Evolutionary conservation across 2,797 vertebrate genomes (phyloP).

Genomic region (Galago senegalensis): DNA sequence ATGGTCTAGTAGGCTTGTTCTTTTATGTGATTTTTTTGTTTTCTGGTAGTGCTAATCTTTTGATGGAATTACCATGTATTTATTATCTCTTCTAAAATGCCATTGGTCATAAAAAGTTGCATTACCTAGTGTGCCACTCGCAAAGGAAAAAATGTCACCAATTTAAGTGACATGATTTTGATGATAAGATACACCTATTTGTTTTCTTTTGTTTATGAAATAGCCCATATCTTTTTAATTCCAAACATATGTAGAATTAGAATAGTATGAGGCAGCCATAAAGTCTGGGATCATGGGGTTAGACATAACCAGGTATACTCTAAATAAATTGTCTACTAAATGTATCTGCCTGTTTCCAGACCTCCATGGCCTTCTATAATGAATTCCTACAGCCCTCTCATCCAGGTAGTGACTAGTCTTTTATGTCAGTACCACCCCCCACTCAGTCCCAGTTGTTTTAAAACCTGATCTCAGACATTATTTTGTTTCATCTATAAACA

Average conservation of each 20-base stretch:
- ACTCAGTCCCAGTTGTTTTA: neutral
- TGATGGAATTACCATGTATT: neutral
- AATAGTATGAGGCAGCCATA: neutral
- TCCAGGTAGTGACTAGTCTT: neutral
- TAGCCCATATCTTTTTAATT: neutral
- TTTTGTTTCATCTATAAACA: neutral
- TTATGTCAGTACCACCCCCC: neutral
- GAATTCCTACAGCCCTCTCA: too few relatives aligned
- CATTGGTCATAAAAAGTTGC: neutral
- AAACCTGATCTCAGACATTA: neutral
- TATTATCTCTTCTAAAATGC: neutral
- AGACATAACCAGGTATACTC: neutral
- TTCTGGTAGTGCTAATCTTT: neutral
- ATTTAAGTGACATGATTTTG: neutral
- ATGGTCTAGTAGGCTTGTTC: neutral
- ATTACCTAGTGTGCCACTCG: neutral
- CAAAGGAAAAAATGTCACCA: neutral
- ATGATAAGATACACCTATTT: neutral
- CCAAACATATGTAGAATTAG: neutral
- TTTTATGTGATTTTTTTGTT: neutral
- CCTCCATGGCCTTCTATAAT: too few relatives aligned
- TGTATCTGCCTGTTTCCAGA: neutral
- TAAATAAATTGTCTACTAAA: neutral
- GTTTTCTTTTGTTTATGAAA: constrained; percentile 7
- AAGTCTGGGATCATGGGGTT: neutral